These are phyloP conservation scores for Lasioglossum lativentre DNA, from an alignment of 2,888 invertebrate genomes.

Conservation along the genomic window DNA sequence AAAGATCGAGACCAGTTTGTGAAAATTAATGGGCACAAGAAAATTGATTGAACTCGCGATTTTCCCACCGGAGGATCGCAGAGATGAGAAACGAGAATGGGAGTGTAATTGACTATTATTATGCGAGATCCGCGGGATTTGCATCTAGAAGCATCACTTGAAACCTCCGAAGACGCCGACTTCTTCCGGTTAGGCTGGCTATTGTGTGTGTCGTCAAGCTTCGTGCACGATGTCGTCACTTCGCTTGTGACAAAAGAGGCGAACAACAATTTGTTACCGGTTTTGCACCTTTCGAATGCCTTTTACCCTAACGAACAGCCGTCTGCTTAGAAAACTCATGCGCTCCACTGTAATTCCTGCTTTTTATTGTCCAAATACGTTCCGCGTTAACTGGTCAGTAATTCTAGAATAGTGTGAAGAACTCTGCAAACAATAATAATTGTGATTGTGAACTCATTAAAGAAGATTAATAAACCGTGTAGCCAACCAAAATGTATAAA, in stretches of 20 bases:
- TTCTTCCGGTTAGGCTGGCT: conserved; percentile 37
- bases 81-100: conserved; percentile 48
- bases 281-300: conserved; percentile 45
- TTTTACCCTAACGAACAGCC: conserved; percentile 7
- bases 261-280: conserved; percentile 58
- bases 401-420: not conserved
- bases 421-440: not conserved
- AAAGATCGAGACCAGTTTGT: not conserved
- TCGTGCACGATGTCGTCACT: conserved; percentile 49
- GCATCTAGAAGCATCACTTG: conserved; percentile 4
- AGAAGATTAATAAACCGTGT: not conserved
- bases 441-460: not conserved
- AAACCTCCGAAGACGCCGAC: conserved; percentile 47
- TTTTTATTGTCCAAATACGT: not conserved
- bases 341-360: conserved; percentile 29
- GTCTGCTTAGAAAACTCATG: conserved; percentile 26
- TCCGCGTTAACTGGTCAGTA: not conserved
- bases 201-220: conserved; percentile 45
- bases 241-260: conserved; percentile 48
- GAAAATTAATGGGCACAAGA: not conserved
- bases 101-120: conserved; percentile 69
- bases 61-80: conserved; percentile 55
- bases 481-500: no score
- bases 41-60: conserved; percentile 3
- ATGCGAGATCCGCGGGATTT: conserved; percentile 18